These are phyloP conservation scores for Eupeodes corollae DNA, from an alignment of 1,140 invertebrate genomes.

Conservation along the genomic window DNA sequence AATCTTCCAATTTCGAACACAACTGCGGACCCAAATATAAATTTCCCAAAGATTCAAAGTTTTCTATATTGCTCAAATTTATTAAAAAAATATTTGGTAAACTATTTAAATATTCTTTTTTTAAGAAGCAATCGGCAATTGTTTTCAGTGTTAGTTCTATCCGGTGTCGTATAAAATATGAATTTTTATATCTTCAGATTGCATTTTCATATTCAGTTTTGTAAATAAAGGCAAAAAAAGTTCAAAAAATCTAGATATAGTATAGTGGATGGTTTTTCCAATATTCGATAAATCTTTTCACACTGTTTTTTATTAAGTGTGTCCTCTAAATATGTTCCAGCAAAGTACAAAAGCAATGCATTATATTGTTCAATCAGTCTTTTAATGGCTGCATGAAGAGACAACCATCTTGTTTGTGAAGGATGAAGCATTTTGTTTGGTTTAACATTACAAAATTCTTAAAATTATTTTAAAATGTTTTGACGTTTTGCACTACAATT, in stretches of 20 bases:
- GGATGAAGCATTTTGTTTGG: conserved; percentile 17
- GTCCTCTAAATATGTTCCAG: not conserved
- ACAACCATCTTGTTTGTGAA: conserved; percentile 16
- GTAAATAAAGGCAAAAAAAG: not conserved
- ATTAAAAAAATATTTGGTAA: not conserved
- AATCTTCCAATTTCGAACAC: not conserved
- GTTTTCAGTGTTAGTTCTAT: not conserved
- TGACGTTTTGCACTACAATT: conserved; percentile 5
- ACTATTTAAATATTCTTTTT: not conserved
- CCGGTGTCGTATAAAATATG: not conserved
- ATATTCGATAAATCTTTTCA: not conserved
- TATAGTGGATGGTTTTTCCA: not conserved
- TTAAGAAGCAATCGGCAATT: not conserved
- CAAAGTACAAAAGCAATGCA: conserved; percentile 9
- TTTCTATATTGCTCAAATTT: not conserved
- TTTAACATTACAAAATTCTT: conserved; percentile 14
- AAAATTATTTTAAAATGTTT: conserved; percentile 12
- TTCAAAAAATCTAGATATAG: not conserved
- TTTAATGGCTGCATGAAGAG: conserved; percentile 7
- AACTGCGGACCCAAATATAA: not conserved
- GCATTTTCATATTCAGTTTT: not conserved
- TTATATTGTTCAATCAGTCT: conserved; percentile 12
- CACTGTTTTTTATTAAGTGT: too few relatives aligned
- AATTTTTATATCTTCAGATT: not conserved
- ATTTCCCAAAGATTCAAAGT: not conserved